These are phyloP conservation scores for Heterohyrax brucei DNA, from an alignment of 2,797 vertebrate species.

Conservation along the genomic window DNA sequence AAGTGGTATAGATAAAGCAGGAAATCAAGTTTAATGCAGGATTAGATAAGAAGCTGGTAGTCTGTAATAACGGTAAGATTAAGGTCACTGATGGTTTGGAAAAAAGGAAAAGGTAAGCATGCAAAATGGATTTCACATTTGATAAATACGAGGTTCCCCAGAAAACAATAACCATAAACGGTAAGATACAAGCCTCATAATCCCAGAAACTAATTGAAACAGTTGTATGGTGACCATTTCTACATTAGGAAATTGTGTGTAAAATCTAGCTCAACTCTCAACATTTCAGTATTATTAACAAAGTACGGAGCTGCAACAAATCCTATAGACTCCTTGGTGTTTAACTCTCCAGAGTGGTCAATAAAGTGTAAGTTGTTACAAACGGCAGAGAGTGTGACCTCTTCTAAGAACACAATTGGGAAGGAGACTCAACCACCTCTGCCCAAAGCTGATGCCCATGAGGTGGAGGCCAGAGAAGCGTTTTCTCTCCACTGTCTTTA, in stretches of 20 bases:
- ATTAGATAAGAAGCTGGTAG: conserved; percentile 72
- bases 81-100: conserved; percentile 70
- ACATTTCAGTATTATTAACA: conserved; percentile 21
- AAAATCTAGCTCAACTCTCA: conserved; percentile 14
- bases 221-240: background rate
- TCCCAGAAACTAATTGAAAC: background rate
- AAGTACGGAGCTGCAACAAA: conserved; percentile 8
- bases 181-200: conserved; percentile 51
- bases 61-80: conserved; percentile 56
- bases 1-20: conserved; percentile 68
- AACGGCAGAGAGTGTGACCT: too few species aligned
- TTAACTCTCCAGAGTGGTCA: background rate
- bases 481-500: too few species aligned
- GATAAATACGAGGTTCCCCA: conserved; percentile 75
- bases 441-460: too few species aligned
- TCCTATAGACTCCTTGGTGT: background rate
- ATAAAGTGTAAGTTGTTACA: background rate
- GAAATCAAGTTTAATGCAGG: conserved; percentile 69
- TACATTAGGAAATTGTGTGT: conserved; percentile 25
- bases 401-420: too few species aligned
- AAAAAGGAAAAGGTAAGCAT: conserved; percentile 64
- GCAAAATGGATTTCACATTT: conserved; percentile 48
- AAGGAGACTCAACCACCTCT: too few species aligned
- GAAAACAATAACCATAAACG: conserved; percentile 71
- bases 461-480: too few species aligned